Evolutionary conservation across 2,113 vertebrate genomes (phyloP), one percentile per base, ranked within the genome.

Genomic region (Thamnaconus septentrionalis): DNA sequence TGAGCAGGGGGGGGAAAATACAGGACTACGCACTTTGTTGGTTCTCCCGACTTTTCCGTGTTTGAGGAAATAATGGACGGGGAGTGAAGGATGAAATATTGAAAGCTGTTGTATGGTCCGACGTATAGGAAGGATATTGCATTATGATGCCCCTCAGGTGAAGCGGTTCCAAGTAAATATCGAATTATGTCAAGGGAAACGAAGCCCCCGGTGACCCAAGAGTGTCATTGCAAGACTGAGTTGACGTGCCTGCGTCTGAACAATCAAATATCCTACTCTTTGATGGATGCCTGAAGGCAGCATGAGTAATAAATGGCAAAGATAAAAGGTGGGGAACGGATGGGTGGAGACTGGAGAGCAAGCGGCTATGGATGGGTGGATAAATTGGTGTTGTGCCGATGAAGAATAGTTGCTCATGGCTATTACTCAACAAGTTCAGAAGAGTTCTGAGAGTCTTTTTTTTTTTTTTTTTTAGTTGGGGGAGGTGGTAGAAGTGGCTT

Each of bases 1-100:
- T 88, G 69, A 91, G 85, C 64, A 79, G 72, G 18, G 18, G 18
- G 18, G 18, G 2, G 66, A 80, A 81, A 87, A 74, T 76, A 91
- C 90, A 88, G 81, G 76, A 84, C 85, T 86, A 89, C 89, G 88
- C 85, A 89, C 91, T 92, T 87, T 87, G 82, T 80, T 70, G 62
- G 64, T 64, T 70, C 39, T 50, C 60, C 64, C 43, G 44, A 66
- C 68, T 65, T 41, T 52, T 31, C 18, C 18, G 18, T 31, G 18
- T 69, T 67, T 72, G 69, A 63, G 61, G 81, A 76, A 88, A 86
- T 86, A 89, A 86, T 79, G 76, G 81, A 80, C 66, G 57, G 71
- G 53, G 53, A 72, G 66, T 68, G 79, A 72, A 58, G 42, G 52
- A 87, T 91, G 7, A 90, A 90, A 82, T 90, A 91, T 92, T 92